Percentiles rank a stretch among this genome's conserved stretches.
Evolutionary conservation across 2,888 invertebrate genomes (phyloP).

Genomic region (Scelioninae gen. 1): DNA sequence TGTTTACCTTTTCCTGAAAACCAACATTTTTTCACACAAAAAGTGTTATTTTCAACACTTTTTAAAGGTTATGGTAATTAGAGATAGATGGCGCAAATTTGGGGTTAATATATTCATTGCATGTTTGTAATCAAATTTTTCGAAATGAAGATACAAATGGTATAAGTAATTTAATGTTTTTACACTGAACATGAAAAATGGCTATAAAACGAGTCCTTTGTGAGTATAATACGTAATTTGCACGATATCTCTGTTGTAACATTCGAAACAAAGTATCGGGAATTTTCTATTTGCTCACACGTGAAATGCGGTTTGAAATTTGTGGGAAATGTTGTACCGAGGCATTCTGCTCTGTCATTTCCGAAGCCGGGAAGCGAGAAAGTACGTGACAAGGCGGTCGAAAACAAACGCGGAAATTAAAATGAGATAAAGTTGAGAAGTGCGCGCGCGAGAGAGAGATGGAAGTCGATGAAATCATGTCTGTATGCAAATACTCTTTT

Average conservation of each 20-base stretch:
- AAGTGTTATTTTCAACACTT: too few species aligned
- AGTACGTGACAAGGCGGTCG: slow-evolving; percentile 49
- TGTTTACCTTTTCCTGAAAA: too few species aligned
- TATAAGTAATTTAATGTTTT: too few species aligned
- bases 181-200: too few species aligned
- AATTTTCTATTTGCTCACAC: slow-evolving; percentile 37
- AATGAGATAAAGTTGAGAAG: slow-evolving; percentile 56
- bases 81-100: too few species aligned
- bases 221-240: slow-evolving; percentile 25
- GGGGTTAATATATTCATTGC: too few species aligned
- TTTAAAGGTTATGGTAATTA: too few species aligned
- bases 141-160: too few species aligned
- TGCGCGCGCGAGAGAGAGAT: slow-evolving; percentile 2
- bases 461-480: slow-evolving; percentile 34
- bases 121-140: too few species aligned
- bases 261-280: slow-evolving; percentile 37
- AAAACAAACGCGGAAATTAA: slow-evolving; percentile 69
- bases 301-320: slow-evolving; percentile 49
- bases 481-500: slow-evolving; percentile 30
- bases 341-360: slow-evolving; percentile 45
- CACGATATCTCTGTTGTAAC: not conserved
- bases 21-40: too few species aligned
- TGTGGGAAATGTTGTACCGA: slow-evolving; percentile 34
- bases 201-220: not conserved
- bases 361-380: slow-evolving; percentile 41